phyloP scores from a whole-genome alignment of 2,888 invertebrate species.

The Cosmorhoe ocellata region DNA sequence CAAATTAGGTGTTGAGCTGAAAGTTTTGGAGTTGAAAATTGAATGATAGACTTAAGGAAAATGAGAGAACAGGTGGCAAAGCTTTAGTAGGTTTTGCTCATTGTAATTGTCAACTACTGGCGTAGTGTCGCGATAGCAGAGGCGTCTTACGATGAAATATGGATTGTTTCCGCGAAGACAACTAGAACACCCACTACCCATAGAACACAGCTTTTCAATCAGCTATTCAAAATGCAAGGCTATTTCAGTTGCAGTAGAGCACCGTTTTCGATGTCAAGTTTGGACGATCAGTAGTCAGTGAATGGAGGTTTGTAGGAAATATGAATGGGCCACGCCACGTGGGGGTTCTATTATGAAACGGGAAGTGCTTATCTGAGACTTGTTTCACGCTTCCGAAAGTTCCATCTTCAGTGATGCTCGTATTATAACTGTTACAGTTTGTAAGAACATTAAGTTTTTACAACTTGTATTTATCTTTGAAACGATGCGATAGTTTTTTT shows the following conservation, averaged over 20 bases:
- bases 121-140: constrained; percentile 60
- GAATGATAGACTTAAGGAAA: constrained; percentile 40
- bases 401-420: not conserved
- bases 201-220: not conserved
- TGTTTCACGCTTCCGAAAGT: not conserved
- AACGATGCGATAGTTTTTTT: too few relatives aligned
- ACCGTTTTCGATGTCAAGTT: not conserved
- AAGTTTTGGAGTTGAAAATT: constrained; percentile 37
- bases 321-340: constrained; percentile 43
- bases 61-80: constrained; percentile 73
- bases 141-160: constrained; percentile 59
- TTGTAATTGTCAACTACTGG: constrained; percentile 71
- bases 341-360: constrained; percentile 28
- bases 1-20: constrained; percentile 36
- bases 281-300: not conserved
- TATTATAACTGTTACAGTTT: too few relatives aligned
- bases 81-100: constrained; percentile 65
- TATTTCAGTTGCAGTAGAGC: not conserved
- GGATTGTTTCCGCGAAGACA: constrained; percentile 42
- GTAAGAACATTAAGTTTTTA: too few relatives aligned
- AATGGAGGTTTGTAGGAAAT: constrained; percentile 21
- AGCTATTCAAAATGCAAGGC: constrained; percentile 4
- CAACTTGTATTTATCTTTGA: too few relatives aligned
- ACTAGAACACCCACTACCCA: constrained; percentile 25
- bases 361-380: constrained; percentile 14